phyloP scores from a whole-genome alignment of 2,797 vertebrate genomes.

The Allenopithecus nigroviridis region DNA sequence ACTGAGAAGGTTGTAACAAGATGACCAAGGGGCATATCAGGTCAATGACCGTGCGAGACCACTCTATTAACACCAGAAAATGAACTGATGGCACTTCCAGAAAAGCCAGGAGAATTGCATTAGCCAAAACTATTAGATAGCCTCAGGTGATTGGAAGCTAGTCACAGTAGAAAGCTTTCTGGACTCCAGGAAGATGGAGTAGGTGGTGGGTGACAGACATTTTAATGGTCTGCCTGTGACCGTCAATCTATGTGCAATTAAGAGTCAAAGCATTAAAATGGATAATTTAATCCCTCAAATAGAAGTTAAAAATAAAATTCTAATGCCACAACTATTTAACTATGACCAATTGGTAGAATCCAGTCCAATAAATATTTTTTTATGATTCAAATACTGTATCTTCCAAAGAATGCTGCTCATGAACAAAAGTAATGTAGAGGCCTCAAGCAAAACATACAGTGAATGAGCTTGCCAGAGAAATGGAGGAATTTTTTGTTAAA shows the following conservation, averaged over 20 bases:
- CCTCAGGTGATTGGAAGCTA: background rate
- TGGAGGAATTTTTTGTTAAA: background rate
- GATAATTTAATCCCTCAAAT: background rate
- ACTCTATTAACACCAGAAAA: background rate
- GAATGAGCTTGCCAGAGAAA: background rate
- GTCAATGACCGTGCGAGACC: background rate
- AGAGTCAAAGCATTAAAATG: background rate
- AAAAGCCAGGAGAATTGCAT: background rate
- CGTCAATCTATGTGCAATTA: background rate
- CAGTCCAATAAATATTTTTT: background rate
- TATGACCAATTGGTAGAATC: background rate
- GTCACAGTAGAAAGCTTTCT: background rate
- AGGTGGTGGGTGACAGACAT: background rate
- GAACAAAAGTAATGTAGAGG: background rate
- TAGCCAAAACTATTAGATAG: background rate
- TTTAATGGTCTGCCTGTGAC: slow-evolving; percentile 18
- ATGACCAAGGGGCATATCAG: background rate
- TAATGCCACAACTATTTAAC: background rate
- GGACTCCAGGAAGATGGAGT: slow-evolving; percentile 2
- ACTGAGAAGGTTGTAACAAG: background rate
- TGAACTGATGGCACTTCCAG: background rate
- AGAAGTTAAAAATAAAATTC: background rate
- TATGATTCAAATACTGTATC: background rate
- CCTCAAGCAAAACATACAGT: background rate
- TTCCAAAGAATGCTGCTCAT: background rate